These are phyloP conservation scores for Leucophenga maculata DNA, from an alignment of 2,888 invertebrate genomes.

Conservation along the genomic window DNA sequence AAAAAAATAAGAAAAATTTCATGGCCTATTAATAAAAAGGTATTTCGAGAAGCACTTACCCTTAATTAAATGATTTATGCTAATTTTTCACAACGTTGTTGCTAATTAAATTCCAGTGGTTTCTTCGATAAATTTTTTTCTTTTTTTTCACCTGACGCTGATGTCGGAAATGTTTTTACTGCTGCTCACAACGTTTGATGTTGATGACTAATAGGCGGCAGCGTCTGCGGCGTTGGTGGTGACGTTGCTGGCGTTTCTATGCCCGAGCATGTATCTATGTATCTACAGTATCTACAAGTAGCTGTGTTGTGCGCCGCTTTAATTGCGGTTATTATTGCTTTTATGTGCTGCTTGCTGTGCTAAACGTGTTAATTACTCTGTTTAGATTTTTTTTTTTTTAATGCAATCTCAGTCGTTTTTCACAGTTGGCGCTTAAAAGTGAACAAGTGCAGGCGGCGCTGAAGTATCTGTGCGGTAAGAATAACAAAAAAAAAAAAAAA, in stretches of 20 bases:
- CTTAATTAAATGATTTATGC: conserved; percentile 64
- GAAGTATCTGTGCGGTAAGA: neutral
- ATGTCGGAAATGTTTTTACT: neutral
- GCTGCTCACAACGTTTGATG: neutral
- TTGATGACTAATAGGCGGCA: conserved; percentile 38
- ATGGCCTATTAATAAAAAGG: neutral
- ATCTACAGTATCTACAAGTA: neutral
- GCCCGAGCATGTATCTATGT: too few species aligned
- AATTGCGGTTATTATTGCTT: conserved; percentile 17
- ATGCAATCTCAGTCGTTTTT: neutral
- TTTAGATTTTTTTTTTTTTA: conserved; percentile 3
- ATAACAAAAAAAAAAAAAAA: too few species aligned
- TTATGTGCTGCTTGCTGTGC: neutral
- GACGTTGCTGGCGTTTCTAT: neutral
- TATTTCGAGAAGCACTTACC: conserved; percentile 46
- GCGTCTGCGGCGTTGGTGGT: conserved; percentile 21
- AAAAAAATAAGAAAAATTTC: too few species aligned
- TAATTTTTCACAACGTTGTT: conserved; percentile 54
- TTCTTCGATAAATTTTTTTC: neutral
- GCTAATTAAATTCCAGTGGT: conserved; percentile 55
- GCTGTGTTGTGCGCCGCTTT: neutral
- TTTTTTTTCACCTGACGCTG: neutral
- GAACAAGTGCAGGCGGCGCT: neutral
- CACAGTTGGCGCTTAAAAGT: neutral
- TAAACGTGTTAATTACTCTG: conserved; percentile 4